Conservation (phyloP, 1,140 invertebrate species). For the Micrasema minimum region DNA sequence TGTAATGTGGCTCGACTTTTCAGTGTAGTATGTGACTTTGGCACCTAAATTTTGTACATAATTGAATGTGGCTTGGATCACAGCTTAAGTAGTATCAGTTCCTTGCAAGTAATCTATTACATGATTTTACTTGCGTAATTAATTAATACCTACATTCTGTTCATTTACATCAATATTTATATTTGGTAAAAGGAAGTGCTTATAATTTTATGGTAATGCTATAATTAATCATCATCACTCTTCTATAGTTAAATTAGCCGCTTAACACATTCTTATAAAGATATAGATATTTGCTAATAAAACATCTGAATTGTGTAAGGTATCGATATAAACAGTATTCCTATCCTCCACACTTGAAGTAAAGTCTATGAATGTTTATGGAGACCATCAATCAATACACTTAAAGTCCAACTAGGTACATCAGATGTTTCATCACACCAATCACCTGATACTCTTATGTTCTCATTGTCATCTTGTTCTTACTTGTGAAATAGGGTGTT, state of each 20-base stretch:
- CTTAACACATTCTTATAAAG: conserved; percentile 48
- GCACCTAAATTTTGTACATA: conserved; percentile 54
- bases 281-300: conserved; percentile 37
- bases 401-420: conserved; percentile 15
- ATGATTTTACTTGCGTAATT: conserved; percentile 52
- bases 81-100: conserved; percentile 54
- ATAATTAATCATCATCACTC: conserved; percentile 54
- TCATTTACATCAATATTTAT: conserved; percentile 48
- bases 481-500: conserved; percentile 26
- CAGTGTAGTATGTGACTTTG: conserved; percentile 53
- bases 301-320: conserved; percentile 25
- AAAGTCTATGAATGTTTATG: background rate
- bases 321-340: conserved; percentile 17
- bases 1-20: conserved; percentile 54
- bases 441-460: background rate
- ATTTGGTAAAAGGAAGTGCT: conserved; percentile 52
- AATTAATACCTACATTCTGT: conserved; percentile 51
- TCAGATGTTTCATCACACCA: conserved; percentile 14
- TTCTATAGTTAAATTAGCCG: conserved; percentile 52
- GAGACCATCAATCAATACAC: background rate
- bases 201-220: conserved; percentile 53
- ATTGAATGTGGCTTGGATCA: conserved; percentile 55
- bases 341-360: conserved; percentile 2
- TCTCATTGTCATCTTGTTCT: too few species aligned
- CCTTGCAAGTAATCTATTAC: conserved; percentile 53